Base-by-base conservation (phyloP, 2,113 vertebrate species). In the Solea senegalensis region DNA sequence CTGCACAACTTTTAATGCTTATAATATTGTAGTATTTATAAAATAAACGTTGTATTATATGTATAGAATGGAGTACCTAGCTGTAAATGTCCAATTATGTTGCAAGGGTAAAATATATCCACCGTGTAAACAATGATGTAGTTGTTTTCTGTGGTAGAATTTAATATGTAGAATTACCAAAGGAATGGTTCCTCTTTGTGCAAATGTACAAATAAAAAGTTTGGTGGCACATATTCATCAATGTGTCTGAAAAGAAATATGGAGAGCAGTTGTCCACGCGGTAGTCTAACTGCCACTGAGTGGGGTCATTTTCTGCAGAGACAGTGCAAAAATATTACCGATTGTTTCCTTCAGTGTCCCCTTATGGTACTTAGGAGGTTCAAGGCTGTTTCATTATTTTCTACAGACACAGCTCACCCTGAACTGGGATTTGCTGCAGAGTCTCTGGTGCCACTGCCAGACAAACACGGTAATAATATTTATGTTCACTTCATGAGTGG, bases 321-420 rank as follows among this genome's bases (percentile, higher is more conserved):
- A 53, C 45, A 39, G 53, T 63, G 21, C n/a, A 68, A 79, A 43
- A 81, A 72, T 72, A 85, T 79, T 68, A 81, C 62, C 43, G 62
- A 76, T 65, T 59, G 62, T 59, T 82, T 34, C 65, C 71, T 81
- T 81, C 64, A 77, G n/a, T 72, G 81, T 76, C 74, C 69, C 80
- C 61, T 80, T 67, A 83, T 74, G 78, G 74, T 50, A 76, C 82
- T 84, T 76, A 68, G 66, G 82, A 72, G 74, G 65, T 84, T 72
- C 59, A 27, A 44, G 67, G 69, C 70, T 9, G 55, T 76, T 85
- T 72, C 70, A 81, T 74, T 65, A 59, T 28, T 78, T 82, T 74
- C 50, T 82, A 54, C 67, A 78, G 76, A 45, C 70, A 75, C 53
- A 83, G 56, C 81, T 76, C 65, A 46, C 45, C 74, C 50, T 76